Evolutionary conservation across 2,797 vertebrate genomes (phyloP), one percentile per base, ranked within the genome.

Genomic region (Arrhamphus sclerolepis): DNA sequence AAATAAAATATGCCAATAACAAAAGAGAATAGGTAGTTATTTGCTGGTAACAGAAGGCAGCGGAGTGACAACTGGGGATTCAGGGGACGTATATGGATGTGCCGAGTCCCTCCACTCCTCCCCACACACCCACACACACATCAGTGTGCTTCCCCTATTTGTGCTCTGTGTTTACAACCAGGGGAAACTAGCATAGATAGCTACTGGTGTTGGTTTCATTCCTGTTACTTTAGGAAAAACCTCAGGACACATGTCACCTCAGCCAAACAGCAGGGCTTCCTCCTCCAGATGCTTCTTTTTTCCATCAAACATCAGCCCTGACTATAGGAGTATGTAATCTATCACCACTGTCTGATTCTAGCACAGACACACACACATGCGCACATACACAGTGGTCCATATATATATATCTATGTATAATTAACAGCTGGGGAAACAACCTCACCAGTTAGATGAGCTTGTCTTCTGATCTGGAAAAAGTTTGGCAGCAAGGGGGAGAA

Each of bases 31-130:
- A 21, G 0, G 3, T 5, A 57, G 0, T 21, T 24, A 44, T 28
- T 56, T 49, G 31, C 42, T 57, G 26, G 18, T 29, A 17, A 59
- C 54, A 50, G 38, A 47, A 55, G 26, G 31, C 40, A 34, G 49
- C 14, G 38, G 44, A 71, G 60, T 49, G 51, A 70, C 50, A 80
- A 53, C 31, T 57, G 43, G 52, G 73, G 60, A 70, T 63, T 73
- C 62, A 62, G 34, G 46, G 24, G 31, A 60, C 46, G 20, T 56
- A 21, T 28, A 14, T n/a, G 29, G 24, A 28, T 65, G 40, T 62
- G 40, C 59, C 56, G 66, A 29, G 24, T 42, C 46, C 55, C 46
- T 62, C 42, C 31, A 56, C 60, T 66, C 26, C 40, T 56, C 21
- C 48, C n/a, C 65, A 50, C 51, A 51, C 38, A 20, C 54, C 24